Base-by-base conservation (phyloP, 1,140 invertebrate genomes). In the Drosophila nikananu region DNA sequence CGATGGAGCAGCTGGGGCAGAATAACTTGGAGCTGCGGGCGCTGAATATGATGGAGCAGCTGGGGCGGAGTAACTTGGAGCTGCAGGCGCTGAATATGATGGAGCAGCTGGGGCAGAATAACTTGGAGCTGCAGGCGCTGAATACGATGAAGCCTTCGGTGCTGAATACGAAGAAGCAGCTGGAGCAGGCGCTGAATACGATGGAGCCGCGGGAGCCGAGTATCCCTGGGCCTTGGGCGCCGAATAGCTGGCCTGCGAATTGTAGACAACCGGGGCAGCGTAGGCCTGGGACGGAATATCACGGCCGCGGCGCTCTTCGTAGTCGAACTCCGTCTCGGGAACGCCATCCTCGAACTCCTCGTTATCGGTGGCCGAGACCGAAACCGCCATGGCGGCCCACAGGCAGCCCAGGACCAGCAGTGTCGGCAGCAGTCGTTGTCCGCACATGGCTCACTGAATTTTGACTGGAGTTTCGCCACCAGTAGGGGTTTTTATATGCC, bases 201-300 rank as follows among this genome's bases (percentile, higher is more conserved):
- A 30, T 42, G 55, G 58, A 10, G 72, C 27, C 4, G 58, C 54
- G 0, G 37, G 77, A 5, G 77, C 75, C 12, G 75, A 59, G 23
- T 80, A 78, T 10, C 63, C 73, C 13, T 63, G 48, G 5, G 61
- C 37, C 15, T 67, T 51, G 2, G 62, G 25, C 1, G 68, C 44
- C 19, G 78, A 41, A 27, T 81, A 81, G 65, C 62, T 80, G 9
- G 81, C 70, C 42, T 54, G 71, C 5, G 81, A 80, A 44, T 76
- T 83, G 44, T 83, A 83, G 27, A 77, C 30, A n/a, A 80, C 44
- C 37, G 81, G 81, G 10, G 81, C 57, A n/a, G 65, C 81, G 39
- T 83, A 83, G 1, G 81, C 81, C 59, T 80, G 81, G 0, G 48
- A 13, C 1, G 81, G 81, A 58, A 83, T 83, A 51, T 54, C 77